Evolutionary conservation across 2,888 invertebrate genomes (phyloP).

Genomic region (Patella pellucida): DNA sequence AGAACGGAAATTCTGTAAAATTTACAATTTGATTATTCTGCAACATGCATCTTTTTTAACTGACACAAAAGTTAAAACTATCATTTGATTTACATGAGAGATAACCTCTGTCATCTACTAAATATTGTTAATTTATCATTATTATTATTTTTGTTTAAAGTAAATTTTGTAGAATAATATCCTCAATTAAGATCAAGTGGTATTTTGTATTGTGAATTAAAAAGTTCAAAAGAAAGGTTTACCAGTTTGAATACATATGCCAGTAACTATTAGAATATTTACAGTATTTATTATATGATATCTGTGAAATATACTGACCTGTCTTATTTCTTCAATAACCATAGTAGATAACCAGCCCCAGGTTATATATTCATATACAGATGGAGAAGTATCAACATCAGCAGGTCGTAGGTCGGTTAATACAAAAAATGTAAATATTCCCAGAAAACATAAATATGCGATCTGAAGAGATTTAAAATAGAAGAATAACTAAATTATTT

Average conservation of each 20-base stretch:
- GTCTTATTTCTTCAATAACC: slow-evolving; percentile 66
- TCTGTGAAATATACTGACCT: slow-evolving; percentile 53
- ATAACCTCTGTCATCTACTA: no score
- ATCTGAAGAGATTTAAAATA: slow-evolving; percentile 49
- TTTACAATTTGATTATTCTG: no score
- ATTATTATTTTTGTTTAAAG: no score
- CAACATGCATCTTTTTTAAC: no score
- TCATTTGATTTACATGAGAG: no score
- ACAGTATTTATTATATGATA: neutral
- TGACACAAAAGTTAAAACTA: no score
- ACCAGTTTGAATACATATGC: neutral
- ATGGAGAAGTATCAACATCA: slow-evolving; percentile 31
- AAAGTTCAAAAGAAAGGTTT: neutral
- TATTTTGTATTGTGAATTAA: no score
- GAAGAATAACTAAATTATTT: no score
- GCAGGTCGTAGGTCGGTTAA: slow-evolving; percentile 60
- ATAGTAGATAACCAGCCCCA: slow-evolving; percentile 66
- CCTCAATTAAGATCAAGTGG: no score
- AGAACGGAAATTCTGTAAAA: no score
- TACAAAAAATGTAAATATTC: slow-evolving; percentile 65
- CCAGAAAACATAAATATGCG: slow-evolving; percentile 63
- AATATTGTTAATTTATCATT: no score
- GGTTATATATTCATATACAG: slow-evolving; percentile 55
- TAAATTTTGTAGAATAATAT: no score
- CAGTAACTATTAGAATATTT: slow-evolving; percentile 1